Conservation (phyloP, 2,888 invertebrate species). For the Micropterix aruncella region DNA sequence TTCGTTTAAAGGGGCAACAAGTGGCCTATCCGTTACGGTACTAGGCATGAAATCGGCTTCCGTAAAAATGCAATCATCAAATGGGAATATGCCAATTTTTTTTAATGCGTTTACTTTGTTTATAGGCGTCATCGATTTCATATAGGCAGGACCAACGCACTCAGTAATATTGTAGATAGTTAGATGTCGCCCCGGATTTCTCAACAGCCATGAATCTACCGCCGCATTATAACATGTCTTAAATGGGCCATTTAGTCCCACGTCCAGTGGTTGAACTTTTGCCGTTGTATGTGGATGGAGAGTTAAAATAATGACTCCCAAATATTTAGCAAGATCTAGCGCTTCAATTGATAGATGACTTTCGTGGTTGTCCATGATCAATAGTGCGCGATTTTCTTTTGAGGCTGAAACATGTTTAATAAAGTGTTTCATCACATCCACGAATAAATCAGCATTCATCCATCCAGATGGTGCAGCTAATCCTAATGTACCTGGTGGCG, state of each 20-base stretch:
- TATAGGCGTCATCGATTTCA: constrained; percentile 18
- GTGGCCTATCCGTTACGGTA: constrained; percentile 12
- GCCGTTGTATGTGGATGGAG: constrained; percentile 23
- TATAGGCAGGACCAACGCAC: constrained; percentile 14
- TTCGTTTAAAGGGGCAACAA: no score
- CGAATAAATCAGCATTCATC: constrained; percentile 19
- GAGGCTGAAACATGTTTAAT: constrained; percentile 15
- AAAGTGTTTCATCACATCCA: constrained; percentile 19
- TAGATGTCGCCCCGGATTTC: constrained; percentile 20
- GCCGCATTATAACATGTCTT: constrained; percentile 17
- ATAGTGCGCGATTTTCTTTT: constrained; percentile 15
- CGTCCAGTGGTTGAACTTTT: constrained; percentile 24
- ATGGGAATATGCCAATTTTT: no score
- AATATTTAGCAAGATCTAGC: constrained; percentile 16
- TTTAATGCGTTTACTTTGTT: constrained; percentile 18
- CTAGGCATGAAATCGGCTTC: constrained; percentile 14
- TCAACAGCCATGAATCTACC: constrained; percentile 18
- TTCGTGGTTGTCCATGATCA: constrained; percentile 20
- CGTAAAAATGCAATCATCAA: constrained; percentile 14
- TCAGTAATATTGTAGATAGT: constrained; percentile 21
- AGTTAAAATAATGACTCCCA: constrained; percentile 20
- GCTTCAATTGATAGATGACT: constrained; percentile 15
- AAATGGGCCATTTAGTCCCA: constrained; percentile 20
- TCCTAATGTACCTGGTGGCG: constrained; percentile 18
- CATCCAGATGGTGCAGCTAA: constrained; percentile 18